Conservation (phyloP, 2,888 invertebrate genomes). For the Seira sanloemensis region DNA sequence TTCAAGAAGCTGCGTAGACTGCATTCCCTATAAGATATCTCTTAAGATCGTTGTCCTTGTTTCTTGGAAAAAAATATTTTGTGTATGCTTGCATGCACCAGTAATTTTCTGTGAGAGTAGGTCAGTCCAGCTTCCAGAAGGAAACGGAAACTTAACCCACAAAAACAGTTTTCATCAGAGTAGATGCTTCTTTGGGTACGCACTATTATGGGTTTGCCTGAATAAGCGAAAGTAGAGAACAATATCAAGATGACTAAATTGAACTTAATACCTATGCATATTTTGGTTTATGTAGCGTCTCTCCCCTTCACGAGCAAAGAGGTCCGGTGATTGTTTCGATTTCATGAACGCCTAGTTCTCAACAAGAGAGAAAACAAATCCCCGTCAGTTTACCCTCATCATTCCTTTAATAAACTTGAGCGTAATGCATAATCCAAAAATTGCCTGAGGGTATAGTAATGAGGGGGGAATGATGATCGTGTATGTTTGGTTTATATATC, state of each 20-base stretch:
- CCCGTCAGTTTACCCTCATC: background rate
- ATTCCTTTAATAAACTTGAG: too few species aligned
- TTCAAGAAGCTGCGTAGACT: too few species aligned
- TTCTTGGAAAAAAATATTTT: too few species aligned
- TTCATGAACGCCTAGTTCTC: background rate
- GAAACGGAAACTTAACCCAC: too few species aligned
- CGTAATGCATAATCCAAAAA: background rate
- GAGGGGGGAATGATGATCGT: background rate
- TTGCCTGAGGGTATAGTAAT: background rate
- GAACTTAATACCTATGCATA: background rate
- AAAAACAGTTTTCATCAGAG: too few species aligned
- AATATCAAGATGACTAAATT: too few species aligned
- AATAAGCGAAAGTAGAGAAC: background rate
- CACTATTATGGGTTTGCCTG: too few species aligned
- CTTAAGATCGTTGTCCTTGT: too few species aligned
- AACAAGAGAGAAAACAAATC: background rate
- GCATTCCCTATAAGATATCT: too few species aligned
- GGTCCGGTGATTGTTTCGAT: background rate
- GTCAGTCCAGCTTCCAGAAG: constrained; percentile 52
- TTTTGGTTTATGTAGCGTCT: too few species aligned
- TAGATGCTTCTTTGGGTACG: too few species aligned
- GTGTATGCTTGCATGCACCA: background rate
- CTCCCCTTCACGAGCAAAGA: too few species aligned
- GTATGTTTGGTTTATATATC: background rate
- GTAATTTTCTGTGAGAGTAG: constrained; percentile 34